Base-by-base conservation (phyloP, 2,888 invertebrate genomes). In the Lithophane leautieri region DNA sequence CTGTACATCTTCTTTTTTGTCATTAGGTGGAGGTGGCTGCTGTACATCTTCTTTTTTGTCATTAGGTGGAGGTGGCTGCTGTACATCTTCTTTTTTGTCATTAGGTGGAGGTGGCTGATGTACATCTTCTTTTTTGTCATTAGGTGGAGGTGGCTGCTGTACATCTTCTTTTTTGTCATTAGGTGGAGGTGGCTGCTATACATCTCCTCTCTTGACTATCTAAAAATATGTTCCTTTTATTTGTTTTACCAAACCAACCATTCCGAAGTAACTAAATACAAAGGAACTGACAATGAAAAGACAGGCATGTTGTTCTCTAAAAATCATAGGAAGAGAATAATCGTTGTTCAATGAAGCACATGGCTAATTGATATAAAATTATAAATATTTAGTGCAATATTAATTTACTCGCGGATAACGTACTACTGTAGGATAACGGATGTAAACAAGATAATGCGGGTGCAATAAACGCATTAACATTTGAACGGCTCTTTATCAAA, bases 401-500 rank as follows among this genome's bases (percentile, higher is more conserved):
- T 65, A 54, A 68, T 44, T 50, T 40, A 14, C 12, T 65, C 12
- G 44, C 47, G n/a, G n/a, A n/a, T n/a, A n/a, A n/a, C n/a, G n/a
- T n/a, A n/a, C n/a, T n/a, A 63, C 22, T 72, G 47, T 70, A 69
- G 73, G 75, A 82, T 84, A 85, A 83, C 79, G 87, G 78, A 88
- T 78, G 87, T 88, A 76, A 78, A 85, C 82, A 84, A 81, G 90
- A 92, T 91, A 92, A 86, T 63, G 44, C 52, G 81, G 73, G 92
- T 89, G 90, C 91, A 92, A 89, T 86, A 89, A 85, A 88, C 92
- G 90, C 84, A 78, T 89, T 89, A 86, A 86, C 83, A 63, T 83
- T 77, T 60, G 67, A 60, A 52, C 72, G 78, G 71, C 76, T 78
- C 73, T 71, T 78, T 88, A 85, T 86, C 75, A 47, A 47, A 69